These are phyloP conservation scores for Nasonia vitripennis DNA, from an alignment of 1,140 invertebrate species.

Conservation along the genomic window DNA sequence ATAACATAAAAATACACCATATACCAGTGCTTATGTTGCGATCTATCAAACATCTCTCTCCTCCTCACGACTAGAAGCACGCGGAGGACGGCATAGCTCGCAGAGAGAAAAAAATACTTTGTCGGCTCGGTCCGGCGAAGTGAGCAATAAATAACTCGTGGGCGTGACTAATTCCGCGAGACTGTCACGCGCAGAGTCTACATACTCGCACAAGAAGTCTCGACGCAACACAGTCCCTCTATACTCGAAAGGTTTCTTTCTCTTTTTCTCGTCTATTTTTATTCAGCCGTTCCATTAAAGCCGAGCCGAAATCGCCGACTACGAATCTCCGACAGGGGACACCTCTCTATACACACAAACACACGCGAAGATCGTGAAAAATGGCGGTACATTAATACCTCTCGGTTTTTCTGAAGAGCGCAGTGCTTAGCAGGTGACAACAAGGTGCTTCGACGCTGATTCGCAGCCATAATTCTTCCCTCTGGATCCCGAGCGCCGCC, in stretches of 20 bases:
- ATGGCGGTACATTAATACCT: constrained; percentile 49
- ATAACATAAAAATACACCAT: constrained; percentile 30
- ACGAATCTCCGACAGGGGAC: constrained; percentile 23
- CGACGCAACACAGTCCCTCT: background rate
- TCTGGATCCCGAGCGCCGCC: constrained; percentile 12
- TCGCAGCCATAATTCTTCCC: constrained; percentile 70
- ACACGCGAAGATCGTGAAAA: constrained; percentile 22
- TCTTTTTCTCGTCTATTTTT: constrained; percentile 31
- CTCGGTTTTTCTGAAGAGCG: constrained; percentile 30
- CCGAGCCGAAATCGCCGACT: background rate
- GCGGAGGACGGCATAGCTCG: background rate
- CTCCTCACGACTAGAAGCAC: background rate
- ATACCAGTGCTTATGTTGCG: background rate
- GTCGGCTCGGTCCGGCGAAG: constrained; percentile 26
- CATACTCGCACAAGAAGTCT: background rate
- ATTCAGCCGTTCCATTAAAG: constrained; percentile 32
- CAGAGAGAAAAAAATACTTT: constrained; percentile 33
- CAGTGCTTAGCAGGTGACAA: constrained; percentile 58
- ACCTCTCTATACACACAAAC: background rate
- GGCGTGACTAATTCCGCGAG: constrained; percentile 48
- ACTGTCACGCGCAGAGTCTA: constrained; percentile 19
- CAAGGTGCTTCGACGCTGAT: constrained; percentile 67
- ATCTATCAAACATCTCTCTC: constrained; percentile 13
- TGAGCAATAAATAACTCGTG: constrained; percentile 53
- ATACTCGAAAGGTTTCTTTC: constrained; percentile 1